Conservation (phyloP, 2,888 invertebrate genomes). For the Ligdia adustata region DNA sequence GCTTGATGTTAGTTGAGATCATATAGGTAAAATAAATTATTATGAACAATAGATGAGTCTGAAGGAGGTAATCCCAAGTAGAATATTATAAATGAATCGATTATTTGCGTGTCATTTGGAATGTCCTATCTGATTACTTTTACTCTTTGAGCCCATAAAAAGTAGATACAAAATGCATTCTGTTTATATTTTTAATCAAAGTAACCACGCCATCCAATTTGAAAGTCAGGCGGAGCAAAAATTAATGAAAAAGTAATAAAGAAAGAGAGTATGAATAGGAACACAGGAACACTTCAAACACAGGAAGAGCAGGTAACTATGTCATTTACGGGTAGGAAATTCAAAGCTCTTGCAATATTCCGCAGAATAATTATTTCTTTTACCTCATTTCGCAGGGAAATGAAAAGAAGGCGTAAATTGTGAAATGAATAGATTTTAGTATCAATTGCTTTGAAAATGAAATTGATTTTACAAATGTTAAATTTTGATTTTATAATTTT, state of each 20-base stretch:
- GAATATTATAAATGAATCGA: no score
- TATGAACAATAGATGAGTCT: no score
- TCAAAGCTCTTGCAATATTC: conserved; percentile 23
- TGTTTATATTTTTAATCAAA: conserved; percentile 1
- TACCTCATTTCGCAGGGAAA: conserved; percentile 16
- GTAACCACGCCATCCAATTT: conserved; percentile 8
- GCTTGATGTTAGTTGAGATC: no score
- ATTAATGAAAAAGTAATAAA: conserved; percentile 9
- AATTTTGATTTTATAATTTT: no score
- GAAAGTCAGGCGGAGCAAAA: not conserved
- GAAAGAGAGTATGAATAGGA: conserved; percentile 1
- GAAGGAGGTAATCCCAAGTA: no score
- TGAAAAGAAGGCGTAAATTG: conserved; percentile 11
- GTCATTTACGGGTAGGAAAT: conserved; percentile 23
- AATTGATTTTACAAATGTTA: no score
- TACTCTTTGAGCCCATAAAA: conserved; percentile 1
- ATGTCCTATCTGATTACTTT: no score
- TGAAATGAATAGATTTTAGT: conserved; percentile 10
- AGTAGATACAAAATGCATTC: conserved; percentile 2
- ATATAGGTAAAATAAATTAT: no score
- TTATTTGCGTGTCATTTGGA: no score
- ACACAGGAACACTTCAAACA: conserved; percentile 8
- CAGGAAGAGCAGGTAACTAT: conserved; percentile 23
- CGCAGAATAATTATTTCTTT: conserved; percentile 20
- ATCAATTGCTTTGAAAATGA: no score